These are phyloP conservation scores for Strongylocentrotus purpuratus DNA, from an alignment of 35 echinoderm and acorn worm genomes.

Conservation along the genomic window DNA sequence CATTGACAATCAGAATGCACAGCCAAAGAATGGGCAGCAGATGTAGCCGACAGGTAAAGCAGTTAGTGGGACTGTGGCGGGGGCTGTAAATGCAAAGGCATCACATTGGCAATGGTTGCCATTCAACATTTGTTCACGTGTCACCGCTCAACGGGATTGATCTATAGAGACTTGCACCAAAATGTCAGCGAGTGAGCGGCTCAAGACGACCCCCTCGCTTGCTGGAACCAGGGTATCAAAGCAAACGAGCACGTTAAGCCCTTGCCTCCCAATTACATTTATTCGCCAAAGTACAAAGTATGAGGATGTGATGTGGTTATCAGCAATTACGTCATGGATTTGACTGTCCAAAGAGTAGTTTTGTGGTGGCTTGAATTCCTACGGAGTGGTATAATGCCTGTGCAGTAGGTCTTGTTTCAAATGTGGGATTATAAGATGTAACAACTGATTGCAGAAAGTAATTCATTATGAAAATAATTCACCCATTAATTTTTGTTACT, in stretches of 20 bases:
- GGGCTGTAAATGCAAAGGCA: background rate
- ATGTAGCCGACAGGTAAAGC: conserved; percentile 14
- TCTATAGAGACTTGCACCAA: background rate
- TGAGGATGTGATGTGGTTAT: too few species aligned
- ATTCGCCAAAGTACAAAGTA: background rate
- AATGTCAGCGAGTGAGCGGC: background rate
- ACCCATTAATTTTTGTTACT: too few species aligned
- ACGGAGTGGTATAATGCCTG: too few species aligned
- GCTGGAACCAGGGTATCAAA: background rate
- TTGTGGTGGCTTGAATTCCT: background rate
- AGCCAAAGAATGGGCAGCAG: conserved; percentile 14
- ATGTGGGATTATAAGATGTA: too few species aligned
- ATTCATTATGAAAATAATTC: too few species aligned
- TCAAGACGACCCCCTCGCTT: background rate
- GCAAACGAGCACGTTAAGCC: background rate
- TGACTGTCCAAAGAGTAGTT: background rate
- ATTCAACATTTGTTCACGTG: conserved; percentile 4
- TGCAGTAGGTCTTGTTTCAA: too few species aligned
- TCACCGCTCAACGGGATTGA: background rate
- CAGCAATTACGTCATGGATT: background rate
- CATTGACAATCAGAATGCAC: background rate
- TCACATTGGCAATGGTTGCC: background rate
- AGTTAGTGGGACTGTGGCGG: background rate
- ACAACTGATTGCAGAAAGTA: too few species aligned
- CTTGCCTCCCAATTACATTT: background rate